Evolutionary conservation across 2,113 vertebrate genomes (phyloP), one percentile per base, ranked within the genome.

Genomic region (Accipiter virgatus): DNA sequence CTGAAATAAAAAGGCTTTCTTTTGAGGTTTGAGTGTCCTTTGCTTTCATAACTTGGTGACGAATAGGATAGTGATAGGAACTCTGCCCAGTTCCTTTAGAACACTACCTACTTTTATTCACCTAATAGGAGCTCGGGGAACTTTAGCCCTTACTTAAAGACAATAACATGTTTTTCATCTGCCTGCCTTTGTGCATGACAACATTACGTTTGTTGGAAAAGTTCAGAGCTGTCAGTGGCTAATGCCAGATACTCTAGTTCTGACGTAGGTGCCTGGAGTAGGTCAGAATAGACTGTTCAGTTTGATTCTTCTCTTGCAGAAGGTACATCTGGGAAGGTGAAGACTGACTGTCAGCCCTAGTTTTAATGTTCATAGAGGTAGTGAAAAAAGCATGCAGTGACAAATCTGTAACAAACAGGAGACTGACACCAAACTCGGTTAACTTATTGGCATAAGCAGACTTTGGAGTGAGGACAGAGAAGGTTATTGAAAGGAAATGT

Each of bases 191-290:
- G 95, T 88, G 96, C 96, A 97, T 95, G 98, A 98, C 98, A 98
- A 97, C 98, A 97, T 97, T 82, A 80, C 88, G 87, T 94, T 95
- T 97, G 97, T 98, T 97, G 99, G 99, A 99, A 99, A 99, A 99
- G 99, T 99, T 99, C 99, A 99, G 92, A 97, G 98, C 99, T 99
- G 99, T 99, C 99, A 99, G 96, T 97, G 97, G 98, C 98, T 97
- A 99, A 99, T 99, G 98, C 99, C 99, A 98, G 98, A 97, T 74
- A 96, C 96, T 94, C 97, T 18, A 5, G 75, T 91, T 62, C 95
- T 96, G 93, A 95, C 92, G 68, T 96, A 95, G 98, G 98, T 98
- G 98, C 98, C 98, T 86, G 94, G 88, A 95, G 96, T 40, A 95
- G 97, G 96, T 97, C 97, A 96, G 90, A 29, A 63, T 56, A 88